These are phyloP conservation scores for Radopholus similis DNA, from an alignment of 1,140 invertebrate genomes.

Conservation along the genomic window DNA sequence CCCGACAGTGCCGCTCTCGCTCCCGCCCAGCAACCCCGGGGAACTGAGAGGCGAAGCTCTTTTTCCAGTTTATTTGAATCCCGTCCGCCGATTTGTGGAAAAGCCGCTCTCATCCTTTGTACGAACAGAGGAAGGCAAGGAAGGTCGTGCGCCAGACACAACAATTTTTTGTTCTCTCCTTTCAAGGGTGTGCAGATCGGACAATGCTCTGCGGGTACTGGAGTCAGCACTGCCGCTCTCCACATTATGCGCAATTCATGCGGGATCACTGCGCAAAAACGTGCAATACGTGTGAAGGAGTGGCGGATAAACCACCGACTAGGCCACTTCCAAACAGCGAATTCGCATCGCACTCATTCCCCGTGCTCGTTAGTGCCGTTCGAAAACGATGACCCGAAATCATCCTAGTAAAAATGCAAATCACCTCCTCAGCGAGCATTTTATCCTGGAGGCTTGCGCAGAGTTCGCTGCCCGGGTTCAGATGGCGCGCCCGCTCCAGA, in stretches of 20 bases:
- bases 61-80: not conserved
- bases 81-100: not conserved
- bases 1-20: not conserved
- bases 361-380: not conserved
- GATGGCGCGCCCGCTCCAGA: conserved; percentile 23
- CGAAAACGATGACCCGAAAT: too few species aligned
- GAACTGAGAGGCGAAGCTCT: not conserved
- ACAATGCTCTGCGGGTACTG: conserved; percentile 54
- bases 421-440: conserved; percentile 4
- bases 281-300: conserved; percentile 11
- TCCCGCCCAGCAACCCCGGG: too few species aligned
- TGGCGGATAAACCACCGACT: not conserved
- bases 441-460: conserved; percentile 19
- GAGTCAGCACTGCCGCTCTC: conserved; percentile 47
- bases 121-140: too few species aligned
- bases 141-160: too few species aligned
- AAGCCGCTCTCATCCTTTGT: too few species aligned
- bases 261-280: conserved; percentile 43
- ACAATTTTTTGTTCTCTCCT: too few species aligned
- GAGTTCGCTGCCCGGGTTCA: conserved; percentile 18
- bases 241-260: conserved; percentile 57
- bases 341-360: not conserved
- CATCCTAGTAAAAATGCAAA: not conserved
- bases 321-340: not conserved
- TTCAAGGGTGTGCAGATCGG: conserved; percentile 42